A percentile compares a stretch with the other conserved stretches of the same genome.
These are phyloP conservation scores for Saxidomus purpurata DNA, from an alignment of 1,140 invertebrate species.

Conservation along the genomic window DNA sequence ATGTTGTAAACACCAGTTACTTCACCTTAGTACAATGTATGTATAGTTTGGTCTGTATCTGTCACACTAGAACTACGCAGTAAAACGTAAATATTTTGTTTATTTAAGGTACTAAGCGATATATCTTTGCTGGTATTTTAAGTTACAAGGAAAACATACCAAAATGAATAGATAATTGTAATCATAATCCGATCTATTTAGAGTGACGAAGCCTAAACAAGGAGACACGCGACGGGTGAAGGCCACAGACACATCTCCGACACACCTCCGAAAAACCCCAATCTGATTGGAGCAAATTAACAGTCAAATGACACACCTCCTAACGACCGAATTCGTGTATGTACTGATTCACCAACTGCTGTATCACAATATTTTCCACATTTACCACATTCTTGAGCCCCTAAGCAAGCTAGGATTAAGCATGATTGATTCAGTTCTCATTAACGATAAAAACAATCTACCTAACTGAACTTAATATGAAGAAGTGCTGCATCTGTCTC, in stretches of 20 bases:
- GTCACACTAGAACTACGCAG: not conserved
- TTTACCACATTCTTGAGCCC: too few species aligned
- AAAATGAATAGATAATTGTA: not conserved
- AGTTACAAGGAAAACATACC: constrained; percentile 22
- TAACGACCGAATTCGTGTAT: not conserved
- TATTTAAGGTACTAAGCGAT: not conserved
- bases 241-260: constrained; percentile 2
- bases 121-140: not conserved
- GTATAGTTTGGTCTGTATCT: not conserved
- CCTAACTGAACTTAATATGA: too few species aligned
- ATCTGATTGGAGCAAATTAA: not conserved
- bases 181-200: constrained; percentile 5
- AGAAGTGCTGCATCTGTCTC: too few species aligned
- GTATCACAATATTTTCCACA: too few species aligned
- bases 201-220: not conserved
- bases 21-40: too few species aligned
- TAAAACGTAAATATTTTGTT: constrained; percentile 11
- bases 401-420: too few species aligned
- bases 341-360: too few species aligned
- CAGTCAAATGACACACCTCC: constrained; percentile 38
- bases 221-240: constrained; percentile 26
- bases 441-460: too few species aligned
- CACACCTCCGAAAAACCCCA: constrained; percentile 25
- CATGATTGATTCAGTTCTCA: too few species aligned
- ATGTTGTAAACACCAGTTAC: too few species aligned